phyloP scores from a whole-genome alignment of 2,113 vertebrate genomes.

The Myodes glareolus region DNA sequence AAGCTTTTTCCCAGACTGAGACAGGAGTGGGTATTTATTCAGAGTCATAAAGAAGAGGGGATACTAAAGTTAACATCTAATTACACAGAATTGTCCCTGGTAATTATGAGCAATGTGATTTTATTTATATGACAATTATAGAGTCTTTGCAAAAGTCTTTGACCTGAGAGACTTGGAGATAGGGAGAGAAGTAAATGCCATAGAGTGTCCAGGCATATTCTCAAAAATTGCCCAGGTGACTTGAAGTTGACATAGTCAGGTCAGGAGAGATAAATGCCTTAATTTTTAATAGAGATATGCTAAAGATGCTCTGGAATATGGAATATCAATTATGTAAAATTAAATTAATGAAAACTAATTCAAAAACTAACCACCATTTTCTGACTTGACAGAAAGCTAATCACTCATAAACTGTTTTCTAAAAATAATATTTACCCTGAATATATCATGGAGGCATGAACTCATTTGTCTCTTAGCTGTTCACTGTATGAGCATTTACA shows the following conservation, averaged over 20 bases:
- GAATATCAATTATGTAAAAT: conserved; percentile 40
- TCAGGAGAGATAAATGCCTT: not conserved
- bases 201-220: not conserved
- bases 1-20: conserved; percentile 78
- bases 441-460: not conserved
- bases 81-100: conserved; percentile 86
- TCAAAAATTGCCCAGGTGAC: not conserved
- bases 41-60: conserved; percentile 86
- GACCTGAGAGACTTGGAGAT: conserved; percentile 85
- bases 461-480: not conserved
- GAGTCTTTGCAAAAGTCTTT: conserved; percentile 82
- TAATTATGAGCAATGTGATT: conserved; percentile 91
- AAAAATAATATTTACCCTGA: conserved; percentile 59
- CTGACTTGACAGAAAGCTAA: conserved; percentile 37
- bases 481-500: not conserved
- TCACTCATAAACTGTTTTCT: conserved; percentile 19
- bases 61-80: conserved; percentile 88
- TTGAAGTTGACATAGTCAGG: not conserved
- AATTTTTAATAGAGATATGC: not conserved
- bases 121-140: conserved; percentile 89
- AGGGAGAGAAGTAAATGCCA: conserved; percentile 74
- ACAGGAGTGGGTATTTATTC: conserved; percentile 85
- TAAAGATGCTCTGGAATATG: not conserved
- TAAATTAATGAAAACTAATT: conserved; percentile 46
- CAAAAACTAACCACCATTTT: conserved; percentile 38